These are phyloP conservation scores for Garrulus glandarius DNA, from an alignment of 2,797 vertebrate species.

Conservation along the genomic window DNA sequence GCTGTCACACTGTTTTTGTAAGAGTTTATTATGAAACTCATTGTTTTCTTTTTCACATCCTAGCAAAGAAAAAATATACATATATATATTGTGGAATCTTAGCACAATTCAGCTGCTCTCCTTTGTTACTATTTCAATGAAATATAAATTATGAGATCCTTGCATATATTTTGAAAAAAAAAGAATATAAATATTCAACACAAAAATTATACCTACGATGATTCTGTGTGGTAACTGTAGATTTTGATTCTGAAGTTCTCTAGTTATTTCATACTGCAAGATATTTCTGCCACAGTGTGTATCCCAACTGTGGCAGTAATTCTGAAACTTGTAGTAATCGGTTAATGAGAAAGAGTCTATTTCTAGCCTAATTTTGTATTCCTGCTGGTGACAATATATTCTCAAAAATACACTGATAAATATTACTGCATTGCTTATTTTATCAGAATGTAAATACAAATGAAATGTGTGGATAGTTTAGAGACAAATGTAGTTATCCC, in stretches of 20 bases:
- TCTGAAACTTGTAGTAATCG: background rate
- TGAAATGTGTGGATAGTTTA: background rate
- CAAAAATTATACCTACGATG: background rate
- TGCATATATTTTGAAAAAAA: background rate
- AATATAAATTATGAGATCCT: background rate
- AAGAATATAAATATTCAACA: background rate
- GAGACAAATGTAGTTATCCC: background rate
- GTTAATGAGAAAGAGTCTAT: background rate
- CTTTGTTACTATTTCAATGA: background rate
- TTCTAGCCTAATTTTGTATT: background rate
- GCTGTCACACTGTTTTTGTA: background rate
- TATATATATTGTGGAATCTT: background rate
- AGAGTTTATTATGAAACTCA: background rate
- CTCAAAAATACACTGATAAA: background rate
- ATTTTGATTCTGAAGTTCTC: background rate
- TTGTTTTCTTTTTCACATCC: background rate
- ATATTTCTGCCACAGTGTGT: background rate
- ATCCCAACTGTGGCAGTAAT: background rate
- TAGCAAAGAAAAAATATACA: background rate
- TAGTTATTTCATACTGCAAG: background rate
- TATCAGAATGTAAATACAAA: background rate
- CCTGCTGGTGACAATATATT: background rate
- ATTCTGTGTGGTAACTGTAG: background rate
- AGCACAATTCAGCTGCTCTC: background rate
- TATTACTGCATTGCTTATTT: background rate